Base-by-base conservation (phyloP, 2,113 vertebrate genomes). In the Diphyllodes magnificus region DNA sequence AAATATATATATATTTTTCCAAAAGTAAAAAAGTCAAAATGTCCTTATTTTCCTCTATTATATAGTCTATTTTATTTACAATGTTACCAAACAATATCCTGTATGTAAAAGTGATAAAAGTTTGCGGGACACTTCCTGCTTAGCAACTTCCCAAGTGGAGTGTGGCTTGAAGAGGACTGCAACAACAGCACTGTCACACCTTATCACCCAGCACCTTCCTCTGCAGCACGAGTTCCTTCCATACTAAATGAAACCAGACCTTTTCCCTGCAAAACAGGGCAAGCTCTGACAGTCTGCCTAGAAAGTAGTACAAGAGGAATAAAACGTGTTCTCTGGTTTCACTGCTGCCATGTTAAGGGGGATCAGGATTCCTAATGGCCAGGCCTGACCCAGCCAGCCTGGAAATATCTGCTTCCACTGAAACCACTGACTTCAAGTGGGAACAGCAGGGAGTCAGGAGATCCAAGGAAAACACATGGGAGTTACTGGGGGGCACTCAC, bases 41-140 rank as follows among this genome's bases (percentile, higher is more conserved):
- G 97, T 97, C 49, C 33, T 92, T 93, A 90, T 63, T 94, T 96
- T 65, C 71, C 76, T 92, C 92, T 93, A 95, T 96, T 83, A 98
- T 95, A 97, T 94, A 97, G 92, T 94, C 96, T 97, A 97, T 78
- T 92, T 96, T 98, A 98, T 98, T 97, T 98, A 98, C 98, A 98
- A 92, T 76, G 79, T 95, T 96, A 96, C 87, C 86, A 95, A 98
- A 96, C 87, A 88, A 96, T 95, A 81, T 91, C 93, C 89, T 76
- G 42, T 76, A 95, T 92, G 86, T 79, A 88, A 96, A 93, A 95
- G 64, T 76, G 76, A 73, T 86, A 82, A 68, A 22, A 59, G 47
- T 31, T 59, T 31, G 69, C 0, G 42, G 79, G 69, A 68, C 59
- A 33, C 59, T 72, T 96, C 86, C 86, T 78, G 68, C 90, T 79